Base-by-base conservation (phyloP, 92 coral and sea anemone species). In the Palythoa grandis region DNA sequence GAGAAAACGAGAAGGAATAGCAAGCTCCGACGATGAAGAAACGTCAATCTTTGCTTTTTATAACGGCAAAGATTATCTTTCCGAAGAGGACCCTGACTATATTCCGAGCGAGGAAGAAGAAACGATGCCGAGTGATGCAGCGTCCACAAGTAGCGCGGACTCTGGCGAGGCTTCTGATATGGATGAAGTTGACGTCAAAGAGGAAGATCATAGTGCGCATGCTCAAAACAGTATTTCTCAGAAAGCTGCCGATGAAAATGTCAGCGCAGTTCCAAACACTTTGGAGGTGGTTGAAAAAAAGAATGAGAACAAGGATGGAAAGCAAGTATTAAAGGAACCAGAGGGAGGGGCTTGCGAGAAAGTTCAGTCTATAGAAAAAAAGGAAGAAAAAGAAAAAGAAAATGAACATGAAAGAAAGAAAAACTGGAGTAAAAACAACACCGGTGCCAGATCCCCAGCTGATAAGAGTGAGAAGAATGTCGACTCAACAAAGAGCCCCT, bases 61-160 rank as follows among this genome's bases (percentile, higher is more conserved):
- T 68, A 83, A 83, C 37, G 92, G 91, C 53, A 79, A 91, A 8
- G 73, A 86, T 23, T 95, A 94, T 86, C 72, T 65, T 40, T 94
- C 98, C 74, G 98, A 90, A 22, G 98, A 93, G 17, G 98, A 95
- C 79, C 92, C 98, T 48, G 95, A 95, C 71, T 95, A 90, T 86
- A 72, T 25, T 57, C 98, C 98, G 74, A 72, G 82, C 11, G 80
- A 87, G 43, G 85, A 87, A 89, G 95, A 86, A 70, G 82, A 69
- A 82, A 83, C 60, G 84, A 84, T 0, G 56, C 57, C 37, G 78
- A 82, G 77, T 76, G 82, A 58, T 4, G 11, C 65, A 5, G 65
- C 65, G 4, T 58, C 65, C 65, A 58, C 65, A 58, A 58, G 65
- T 14, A 58, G 65, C 19, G 65, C 65, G 3, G 65, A 58, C 65